Conservation (phyloP, 30 jellyfish, hydroid and myxozoan genomes). For the Aurelia aurita complex sp. Pacific region DNA sequence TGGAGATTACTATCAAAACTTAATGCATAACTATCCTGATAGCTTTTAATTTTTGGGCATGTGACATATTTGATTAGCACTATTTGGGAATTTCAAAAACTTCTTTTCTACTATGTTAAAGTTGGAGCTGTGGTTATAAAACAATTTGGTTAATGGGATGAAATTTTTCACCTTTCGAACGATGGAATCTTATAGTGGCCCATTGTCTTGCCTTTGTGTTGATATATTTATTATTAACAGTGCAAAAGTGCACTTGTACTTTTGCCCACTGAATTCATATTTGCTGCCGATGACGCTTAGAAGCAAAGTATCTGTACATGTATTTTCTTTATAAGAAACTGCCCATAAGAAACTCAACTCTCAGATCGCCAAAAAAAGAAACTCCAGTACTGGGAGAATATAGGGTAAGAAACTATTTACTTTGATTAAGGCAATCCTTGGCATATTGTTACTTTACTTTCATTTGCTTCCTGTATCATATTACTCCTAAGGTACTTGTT, state of each 20-base stretch:
- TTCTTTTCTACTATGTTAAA: background rate
- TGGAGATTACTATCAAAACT: background rate
- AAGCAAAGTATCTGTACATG: background rate
- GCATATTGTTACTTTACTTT: too few species aligned
- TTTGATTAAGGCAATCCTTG: too few species aligned
- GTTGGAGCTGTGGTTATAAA: background rate
- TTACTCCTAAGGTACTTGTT: too few species aligned
- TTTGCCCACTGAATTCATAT: background rate
- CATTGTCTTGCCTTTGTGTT: background rate
- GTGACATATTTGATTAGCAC: background rate
- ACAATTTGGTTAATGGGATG: background rate
- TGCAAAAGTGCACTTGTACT: background rate
- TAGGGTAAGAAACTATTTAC: too few species aligned
- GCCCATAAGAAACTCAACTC: too few species aligned
- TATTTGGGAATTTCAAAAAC: background rate
- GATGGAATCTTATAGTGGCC: constrained; percentile 1
- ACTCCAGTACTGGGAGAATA: too few species aligned
- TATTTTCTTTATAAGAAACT: too few species aligned
- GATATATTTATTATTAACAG: background rate
- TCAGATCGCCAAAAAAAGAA: too few species aligned
- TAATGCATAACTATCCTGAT: background rate
- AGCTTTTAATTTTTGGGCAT: background rate
- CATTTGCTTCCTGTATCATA: background rate
- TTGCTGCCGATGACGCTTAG: background rate
- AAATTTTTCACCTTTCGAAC: background rate